Base-by-base conservation (phyloP, 2,888 invertebrate genomes). In the Mesochorus sp. region DNA sequence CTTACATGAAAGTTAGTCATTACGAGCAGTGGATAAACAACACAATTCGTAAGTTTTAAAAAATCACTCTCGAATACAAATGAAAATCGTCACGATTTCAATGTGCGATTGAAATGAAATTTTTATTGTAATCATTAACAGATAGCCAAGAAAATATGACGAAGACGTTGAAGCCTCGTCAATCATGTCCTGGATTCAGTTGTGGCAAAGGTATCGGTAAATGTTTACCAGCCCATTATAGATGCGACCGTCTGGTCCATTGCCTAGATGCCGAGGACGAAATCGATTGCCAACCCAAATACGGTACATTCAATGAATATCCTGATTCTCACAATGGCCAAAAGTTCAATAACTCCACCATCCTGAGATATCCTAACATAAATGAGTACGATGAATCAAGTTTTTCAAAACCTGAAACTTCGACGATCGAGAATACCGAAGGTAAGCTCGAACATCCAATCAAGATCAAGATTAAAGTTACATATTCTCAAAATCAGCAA, bases 211-310 rank as follows among this genome's bases (percentile, higher is more conserved):
- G 94, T 44, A 92, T 94, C 34, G 92, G 92, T 5, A 94, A 93
- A 87, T 97, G 97, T 88, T 91, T 97, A 17, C 92, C 95, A 0
- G 92, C 91, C 28, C 93, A 92, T 80, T 91, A 93, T 80, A 93
- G 93, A 62, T 97, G 97, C 90, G 95, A 97, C 87, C 93, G 93
- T 85, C 91, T 93, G 42, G 94, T 96, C 0, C 95, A 97, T 86
- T 97, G 97, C 85, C 91, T 97, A 24, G 92, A 94, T 42, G 96
- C 94, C 17, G 97, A 97, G 91, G 97, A 97, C 91, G 97, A 97
- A 92, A 89, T 93, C 0, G 92, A 94, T 61, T 97, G 97, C 86
- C n/a, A n/a, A n/a, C n/a, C n/a, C n/a, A n/a, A n/a, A n/a, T n/a
- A n/a, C n/a, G n/a, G n/a, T n/a, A n/a, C n/a, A n/a, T n/a, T n/a